Conservation (phyloP, 2,888 invertebrate genomes). For the Cynaeus angustus region DNA sequence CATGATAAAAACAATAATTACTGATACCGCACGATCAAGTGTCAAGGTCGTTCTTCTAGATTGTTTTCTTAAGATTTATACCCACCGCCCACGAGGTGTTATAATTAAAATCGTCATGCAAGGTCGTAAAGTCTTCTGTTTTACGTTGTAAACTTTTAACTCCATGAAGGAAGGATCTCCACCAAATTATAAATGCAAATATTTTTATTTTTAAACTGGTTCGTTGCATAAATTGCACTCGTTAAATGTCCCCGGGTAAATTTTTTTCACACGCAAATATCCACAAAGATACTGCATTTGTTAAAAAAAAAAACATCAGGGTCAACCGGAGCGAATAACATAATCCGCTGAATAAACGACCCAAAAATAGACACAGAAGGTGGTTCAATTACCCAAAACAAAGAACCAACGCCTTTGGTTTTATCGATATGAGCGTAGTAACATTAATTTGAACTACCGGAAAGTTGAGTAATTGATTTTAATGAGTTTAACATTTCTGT, state of each 20-base stretch:
- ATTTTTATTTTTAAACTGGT: conserved; percentile 40
- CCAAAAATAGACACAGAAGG: not conserved
- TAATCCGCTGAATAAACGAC: too few relatives aligned
- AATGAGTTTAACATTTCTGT: conserved; percentile 6
- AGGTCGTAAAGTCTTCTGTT: not conserved
- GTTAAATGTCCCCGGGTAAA: not conserved
- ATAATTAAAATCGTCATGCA: not conserved
- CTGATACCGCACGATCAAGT: conserved; percentile 37
- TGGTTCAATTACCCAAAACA: not conserved
- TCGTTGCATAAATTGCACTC: conserved; percentile 31
- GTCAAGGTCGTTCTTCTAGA: conserved; percentile 38
- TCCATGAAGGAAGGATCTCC: conserved; percentile 14
- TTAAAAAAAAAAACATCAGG: not conserved
- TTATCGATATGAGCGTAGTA: not conserved
- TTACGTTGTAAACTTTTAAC: conserved; percentile 21
- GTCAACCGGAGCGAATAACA: not conserved
- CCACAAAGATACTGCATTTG: too few relatives aligned
- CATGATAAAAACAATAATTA: conserved; percentile 15
- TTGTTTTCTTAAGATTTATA: conserved; percentile 18
- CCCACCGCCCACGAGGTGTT: too few relatives aligned
- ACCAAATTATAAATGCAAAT: conserved; percentile 17
- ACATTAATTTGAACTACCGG: not conserved
- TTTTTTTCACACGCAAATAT: not conserved
- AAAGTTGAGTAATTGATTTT: conserved; percentile 10
- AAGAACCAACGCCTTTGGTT: not conserved